A percentile compares a stretch with the other conserved stretches of the same genome.
phyloP scores from a whole-genome alignment of 2,113 vertebrate genomes.

The Leucopternis melanops region DNA sequence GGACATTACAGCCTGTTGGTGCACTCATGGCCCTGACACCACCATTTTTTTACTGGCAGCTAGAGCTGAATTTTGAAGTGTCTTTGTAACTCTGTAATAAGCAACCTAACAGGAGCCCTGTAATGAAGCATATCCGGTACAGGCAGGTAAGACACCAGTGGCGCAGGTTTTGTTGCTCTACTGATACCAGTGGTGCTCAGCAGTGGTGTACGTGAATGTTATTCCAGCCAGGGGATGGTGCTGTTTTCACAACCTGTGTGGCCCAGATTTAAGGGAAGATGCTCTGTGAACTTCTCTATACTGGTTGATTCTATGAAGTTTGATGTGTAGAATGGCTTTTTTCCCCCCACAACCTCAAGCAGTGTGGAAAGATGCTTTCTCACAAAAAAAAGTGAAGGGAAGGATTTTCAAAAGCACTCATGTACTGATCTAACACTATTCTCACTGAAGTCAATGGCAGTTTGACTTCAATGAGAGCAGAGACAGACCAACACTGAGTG shows the following conservation, averaged over 20 bases:
- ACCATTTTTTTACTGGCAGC: accelerated
- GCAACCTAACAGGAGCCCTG: background rate
- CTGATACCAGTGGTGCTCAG: background rate
- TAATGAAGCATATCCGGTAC: background rate
- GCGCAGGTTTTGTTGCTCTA: background rate
- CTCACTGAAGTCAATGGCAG: too few relatives aligned
- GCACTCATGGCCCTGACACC: background rate
- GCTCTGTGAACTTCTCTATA: background rate
- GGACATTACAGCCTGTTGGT: background rate
- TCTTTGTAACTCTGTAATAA: background rate
- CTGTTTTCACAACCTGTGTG: background rate
- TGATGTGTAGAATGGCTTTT: background rate
- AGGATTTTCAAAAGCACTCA: too few relatives aligned
- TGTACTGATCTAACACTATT: too few relatives aligned
- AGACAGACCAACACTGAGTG: too few relatives aligned
- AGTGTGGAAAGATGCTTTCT: background rate
- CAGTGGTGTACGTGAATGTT: background rate
- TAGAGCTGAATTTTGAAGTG: background rate
- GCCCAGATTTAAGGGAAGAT: background rate
- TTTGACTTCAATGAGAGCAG: too few relatives aligned
- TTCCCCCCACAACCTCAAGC: background rate
- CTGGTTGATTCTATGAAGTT: background rate
- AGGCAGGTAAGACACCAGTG: background rate
- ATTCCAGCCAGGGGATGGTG: background rate
- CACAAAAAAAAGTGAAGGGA: too few relatives aligned